phyloP scores from a whole-genome alignment of 2,113 vertebrate genomes.

The Furnarius figulus region DNA sequence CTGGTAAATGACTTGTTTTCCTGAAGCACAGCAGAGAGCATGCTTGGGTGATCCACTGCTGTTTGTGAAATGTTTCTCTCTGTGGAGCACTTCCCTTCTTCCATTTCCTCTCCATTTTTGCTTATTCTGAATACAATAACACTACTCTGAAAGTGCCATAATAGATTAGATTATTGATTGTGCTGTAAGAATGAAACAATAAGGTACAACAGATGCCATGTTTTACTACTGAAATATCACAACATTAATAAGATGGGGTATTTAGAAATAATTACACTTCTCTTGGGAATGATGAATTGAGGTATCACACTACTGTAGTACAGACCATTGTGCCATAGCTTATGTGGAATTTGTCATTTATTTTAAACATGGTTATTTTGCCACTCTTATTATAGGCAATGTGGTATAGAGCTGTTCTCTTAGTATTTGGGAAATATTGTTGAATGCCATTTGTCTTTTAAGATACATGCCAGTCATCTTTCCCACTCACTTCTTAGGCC shows the following conservation, averaged over 20 bases:
- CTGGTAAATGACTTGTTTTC: constrained; percentile 34
- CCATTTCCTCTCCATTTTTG: constrained; percentile 3
- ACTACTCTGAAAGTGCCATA: constrained; percentile 19
- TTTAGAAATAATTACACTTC: neutral
- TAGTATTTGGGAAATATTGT: neutral
- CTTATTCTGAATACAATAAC: constrained; percentile 60
- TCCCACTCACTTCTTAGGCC: neutral
- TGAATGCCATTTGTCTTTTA: neutral
- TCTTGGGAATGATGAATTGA: neutral
- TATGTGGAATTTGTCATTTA: neutral
- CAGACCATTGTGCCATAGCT: neutral
- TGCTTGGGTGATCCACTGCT: constrained; percentile 24
- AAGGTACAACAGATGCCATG: neutral
- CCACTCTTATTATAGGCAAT: neutral
- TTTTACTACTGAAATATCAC: constrained; percentile 15
- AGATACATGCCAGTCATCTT: neutral
- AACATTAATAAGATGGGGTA: neutral
- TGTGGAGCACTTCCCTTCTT: constrained; percentile 17
- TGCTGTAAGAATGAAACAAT: constrained; percentile 16
- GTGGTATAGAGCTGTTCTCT: neutral
- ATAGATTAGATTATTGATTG: constrained; percentile 22
- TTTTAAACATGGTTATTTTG: neutral
- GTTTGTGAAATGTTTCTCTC: constrained; percentile 46
- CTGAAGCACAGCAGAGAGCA: constrained; percentile 1
- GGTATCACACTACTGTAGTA: neutral